These are phyloP conservation scores for Gerris buenoi DNA, from an alignment of 1,140 invertebrate species.

Conservation along the genomic window DNA sequence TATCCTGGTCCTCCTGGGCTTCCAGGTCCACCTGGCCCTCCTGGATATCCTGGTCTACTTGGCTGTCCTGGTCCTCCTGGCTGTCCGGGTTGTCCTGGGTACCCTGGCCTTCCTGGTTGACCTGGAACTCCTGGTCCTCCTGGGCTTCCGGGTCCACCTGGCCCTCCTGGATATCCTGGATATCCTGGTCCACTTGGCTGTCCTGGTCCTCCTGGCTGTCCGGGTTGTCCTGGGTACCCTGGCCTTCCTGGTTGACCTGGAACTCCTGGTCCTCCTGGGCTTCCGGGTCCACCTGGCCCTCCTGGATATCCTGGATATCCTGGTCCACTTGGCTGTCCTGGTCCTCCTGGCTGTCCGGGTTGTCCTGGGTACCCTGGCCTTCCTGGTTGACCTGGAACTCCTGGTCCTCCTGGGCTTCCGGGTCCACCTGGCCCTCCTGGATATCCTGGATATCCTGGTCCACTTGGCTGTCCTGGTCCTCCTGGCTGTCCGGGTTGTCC, in stretches of 20 bases:
- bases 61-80: conserved; percentile 17
- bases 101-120: conserved; percentile 8
- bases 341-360: conserved; percentile 18
- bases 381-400: too few species aligned
- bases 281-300: conserved; percentile 19
- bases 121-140: conserved; percentile 20
- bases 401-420: too few species aligned
- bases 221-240: too few species aligned
- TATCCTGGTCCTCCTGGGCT: conserved; percentile 14
- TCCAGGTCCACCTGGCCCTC: conserved; percentile 18
- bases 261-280: conserved; percentile 23
- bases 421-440: too few species aligned
- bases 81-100: conserved; percentile 13
- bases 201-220: conserved; percentile 15
- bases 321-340: conserved; percentile 17
- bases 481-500: too few species aligned
- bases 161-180: conserved; percentile 17
- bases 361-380: too few species aligned
- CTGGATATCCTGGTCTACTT: conserved; percentile 20
- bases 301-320: conserved; percentile 20
- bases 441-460: too few species aligned
- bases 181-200: conserved; percentile 13
- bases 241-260: conserved; percentile 11
- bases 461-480: too few species aligned
- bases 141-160: conserved; percentile 18